phyloP scores from a whole-genome alignment of 2,888 invertebrate genomes.

The Drosophila trichaetosa region DNA sequence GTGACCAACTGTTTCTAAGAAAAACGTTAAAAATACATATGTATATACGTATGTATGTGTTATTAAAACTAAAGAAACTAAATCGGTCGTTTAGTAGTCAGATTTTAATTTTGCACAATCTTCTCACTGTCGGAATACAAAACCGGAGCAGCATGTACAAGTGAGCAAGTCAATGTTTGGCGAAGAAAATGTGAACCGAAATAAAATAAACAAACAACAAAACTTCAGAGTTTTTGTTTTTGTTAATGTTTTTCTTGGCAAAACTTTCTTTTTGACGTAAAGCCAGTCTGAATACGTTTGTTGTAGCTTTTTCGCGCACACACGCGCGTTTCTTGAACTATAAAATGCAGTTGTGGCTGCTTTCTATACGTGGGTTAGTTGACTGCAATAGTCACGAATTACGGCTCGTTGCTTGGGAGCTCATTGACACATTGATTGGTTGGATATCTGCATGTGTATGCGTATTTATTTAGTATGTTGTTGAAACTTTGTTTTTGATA shows the following conservation, averaged over 20 bases:
- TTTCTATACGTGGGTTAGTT: slow-evolving; percentile 62
- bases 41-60: not conserved
- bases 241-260: slow-evolving; percentile 66
- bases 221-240: slow-evolving; percentile 57
- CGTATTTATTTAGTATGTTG: not conserved
- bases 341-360: slow-evolving; percentile 71
- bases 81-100: slow-evolving; percentile 13
- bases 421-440: slow-evolving; percentile 9
- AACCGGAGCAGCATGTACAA: slow-evolving; percentile 40
- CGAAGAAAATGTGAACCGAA: slow-evolving; percentile 66
- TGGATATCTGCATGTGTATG: not conserved
- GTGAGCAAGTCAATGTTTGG: slow-evolving; percentile 36
- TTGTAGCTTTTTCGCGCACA: slow-evolving; percentile 60
- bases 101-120: slow-evolving; percentile 51
- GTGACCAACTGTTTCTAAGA: slow-evolving; percentile 10
- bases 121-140: slow-evolving; percentile 35
- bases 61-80: slow-evolving; percentile 3
- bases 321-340: slow-evolving; percentile 61
- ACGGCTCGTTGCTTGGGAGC: not conserved
- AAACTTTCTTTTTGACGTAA: slow-evolving; percentile 74
- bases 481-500: slow-evolving; percentile 9
- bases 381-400: slow-evolving; percentile 52
- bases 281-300: slow-evolving; percentile 61
- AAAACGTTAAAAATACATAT: slow-evolving; percentile 5
- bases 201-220: slow-evolving; percentile 62